Percentiles rank a stretch among this genome's conserved stretches.
Conservation (phyloP, 2,113 vertebrate species). For the Tenebrosternarchus preto region DNA sequence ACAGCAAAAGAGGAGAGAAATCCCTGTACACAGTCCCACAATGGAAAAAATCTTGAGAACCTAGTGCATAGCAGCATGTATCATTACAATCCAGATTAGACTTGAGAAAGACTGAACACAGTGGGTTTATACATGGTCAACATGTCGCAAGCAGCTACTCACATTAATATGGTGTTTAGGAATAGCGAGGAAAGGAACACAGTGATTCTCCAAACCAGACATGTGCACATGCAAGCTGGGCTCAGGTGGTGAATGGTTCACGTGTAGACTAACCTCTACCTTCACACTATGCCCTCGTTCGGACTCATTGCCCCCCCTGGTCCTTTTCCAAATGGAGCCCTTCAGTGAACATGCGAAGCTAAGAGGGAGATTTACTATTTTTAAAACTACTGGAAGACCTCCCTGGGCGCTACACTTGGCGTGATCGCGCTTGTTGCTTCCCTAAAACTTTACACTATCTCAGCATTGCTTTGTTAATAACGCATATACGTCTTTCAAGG, state of each 20-base stretch:
- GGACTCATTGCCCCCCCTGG: slow-evolving; percentile 56
- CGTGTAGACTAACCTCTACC: not conserved
- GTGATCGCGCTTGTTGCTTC: not conserved
- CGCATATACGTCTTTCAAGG: no score
- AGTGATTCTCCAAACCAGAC: not conserved
- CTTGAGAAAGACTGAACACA: not conserved
- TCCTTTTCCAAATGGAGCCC: slow-evolving; percentile 51
- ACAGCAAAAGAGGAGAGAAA: slow-evolving; percentile 5
- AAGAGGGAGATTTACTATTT: slow-evolving; percentile 7
- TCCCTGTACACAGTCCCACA: not conserved
- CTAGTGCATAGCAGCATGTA: not conserved
- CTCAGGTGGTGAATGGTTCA: not conserved
- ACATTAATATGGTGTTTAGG: not conserved
- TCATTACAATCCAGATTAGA: slow-evolving; percentile 26
- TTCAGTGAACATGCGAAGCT: slow-evolving; percentile 52
- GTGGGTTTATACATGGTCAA: slow-evolving; percentile 8
- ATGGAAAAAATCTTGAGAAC: slow-evolving; percentile 44
- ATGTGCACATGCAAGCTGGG: not conserved
- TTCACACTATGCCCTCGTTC: slow-evolving; percentile 11
- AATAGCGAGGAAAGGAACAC: not conserved
- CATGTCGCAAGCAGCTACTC: not conserved
- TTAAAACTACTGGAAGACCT: not conserved
- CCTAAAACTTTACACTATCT: not conserved
- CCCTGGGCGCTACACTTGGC: not conserved
- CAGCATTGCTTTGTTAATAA: no score